These are phyloP conservation scores for Peribatodes rhomboidaria DNA, from an alignment of 2,888 invertebrate species.

Conservation along the genomic window DNA sequence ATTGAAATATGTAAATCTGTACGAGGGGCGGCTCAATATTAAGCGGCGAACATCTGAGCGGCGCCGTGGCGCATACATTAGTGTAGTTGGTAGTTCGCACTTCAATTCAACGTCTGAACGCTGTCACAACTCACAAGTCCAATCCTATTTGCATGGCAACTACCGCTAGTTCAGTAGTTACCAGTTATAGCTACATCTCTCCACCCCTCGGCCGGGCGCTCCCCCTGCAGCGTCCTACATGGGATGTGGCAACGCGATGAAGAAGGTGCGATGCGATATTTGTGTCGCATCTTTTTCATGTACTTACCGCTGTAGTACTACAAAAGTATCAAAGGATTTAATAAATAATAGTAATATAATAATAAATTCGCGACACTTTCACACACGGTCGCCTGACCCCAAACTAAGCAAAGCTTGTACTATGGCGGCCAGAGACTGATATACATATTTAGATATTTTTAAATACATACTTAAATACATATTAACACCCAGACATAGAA, in stretches of 20 bases:
- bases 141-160: constrained; percentile 45
- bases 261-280: too few relatives aligned
- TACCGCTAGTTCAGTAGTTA: constrained; percentile 9
- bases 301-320: too few relatives aligned
- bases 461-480: too few relatives aligned
- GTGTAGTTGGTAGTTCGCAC: constrained; percentile 32
- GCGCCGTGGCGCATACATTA: constrained; percentile 38
- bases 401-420: too few relatives aligned
- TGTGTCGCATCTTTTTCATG: too few relatives aligned
- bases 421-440: too few relatives aligned
- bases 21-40: constrained; percentile 17
- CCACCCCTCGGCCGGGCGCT: constrained; percentile 5
- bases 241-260: background rate
- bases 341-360: too few relatives aligned
- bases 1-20: constrained; percentile 38
- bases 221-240: background rate
- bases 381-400: too few relatives aligned
- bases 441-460: too few relatives aligned
- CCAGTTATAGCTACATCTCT: background rate
- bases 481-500: too few relatives aligned
- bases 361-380: too few relatives aligned
- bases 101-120: constrained; percentile 32
- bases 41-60: constrained; percentile 29
- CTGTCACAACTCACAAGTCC: constrained; percentile 31
- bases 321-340: too few relatives aligned